Evolutionary conservation across 2,888 invertebrate genomes (phyloP).

Genomic region (Ceratothoa steindachneri): DNA sequence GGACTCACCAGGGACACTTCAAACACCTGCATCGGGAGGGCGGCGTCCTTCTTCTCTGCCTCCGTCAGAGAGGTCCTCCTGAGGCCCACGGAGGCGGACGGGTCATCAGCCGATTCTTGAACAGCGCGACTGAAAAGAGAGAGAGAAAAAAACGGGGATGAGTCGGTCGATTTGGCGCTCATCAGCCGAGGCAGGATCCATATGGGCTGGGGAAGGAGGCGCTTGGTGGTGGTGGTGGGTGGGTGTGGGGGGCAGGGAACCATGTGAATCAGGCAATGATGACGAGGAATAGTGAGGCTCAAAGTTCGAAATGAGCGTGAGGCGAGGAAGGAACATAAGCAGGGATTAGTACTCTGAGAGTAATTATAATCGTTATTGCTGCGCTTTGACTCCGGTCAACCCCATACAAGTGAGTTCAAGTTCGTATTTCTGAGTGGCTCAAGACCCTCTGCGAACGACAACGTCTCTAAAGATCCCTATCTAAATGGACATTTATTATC

Average conservation of each 20-base stretch:
- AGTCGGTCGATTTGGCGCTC: neutral
- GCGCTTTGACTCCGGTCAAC: too few species aligned
- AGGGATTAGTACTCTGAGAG: too few species aligned
- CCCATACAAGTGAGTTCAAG: too few species aligned
- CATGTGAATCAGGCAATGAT: too few species aligned
- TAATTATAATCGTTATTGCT: too few species aligned
- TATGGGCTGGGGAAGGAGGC: neutral
- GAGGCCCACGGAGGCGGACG: neutral
- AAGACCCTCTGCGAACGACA: too few species aligned
- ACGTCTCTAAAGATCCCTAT: too few species aligned
- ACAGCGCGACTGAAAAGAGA: conserved; percentile 27
- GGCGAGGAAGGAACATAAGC: too few species aligned
- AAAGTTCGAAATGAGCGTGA: too few species aligned
- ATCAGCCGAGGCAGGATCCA: neutral
- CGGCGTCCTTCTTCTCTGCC: conserved; percentile 61
- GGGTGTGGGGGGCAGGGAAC: neutral
- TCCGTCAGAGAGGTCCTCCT: conserved; percentile 30
- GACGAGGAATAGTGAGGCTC: too few species aligned
- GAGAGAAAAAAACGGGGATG: neutral
- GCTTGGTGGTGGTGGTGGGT: neutral
- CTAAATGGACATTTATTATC: too few species aligned
- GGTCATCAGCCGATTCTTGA: conserved; percentile 15
- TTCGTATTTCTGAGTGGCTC: too few species aligned
- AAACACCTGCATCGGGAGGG: conserved; percentile 83
- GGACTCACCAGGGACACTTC: conserved; percentile 75